Conservation (phyloP, 1,140 invertebrate species). For the Drosophila persimilis region DNA sequence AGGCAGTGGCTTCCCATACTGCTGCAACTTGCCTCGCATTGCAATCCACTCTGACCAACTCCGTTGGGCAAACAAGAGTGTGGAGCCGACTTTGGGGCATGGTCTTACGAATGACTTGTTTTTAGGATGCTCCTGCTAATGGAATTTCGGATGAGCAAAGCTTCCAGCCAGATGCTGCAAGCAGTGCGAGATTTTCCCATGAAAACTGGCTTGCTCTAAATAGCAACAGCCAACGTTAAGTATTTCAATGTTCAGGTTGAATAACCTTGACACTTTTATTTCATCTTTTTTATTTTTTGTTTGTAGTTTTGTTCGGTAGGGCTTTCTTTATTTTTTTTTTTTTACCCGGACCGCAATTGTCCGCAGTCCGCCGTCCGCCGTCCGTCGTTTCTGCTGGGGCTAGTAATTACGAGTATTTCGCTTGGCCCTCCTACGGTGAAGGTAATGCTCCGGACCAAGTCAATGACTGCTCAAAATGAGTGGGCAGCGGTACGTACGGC, state of each 20-base stretch:
- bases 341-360: too few species aligned
- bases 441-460: constrained; percentile 30
- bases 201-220: constrained; percentile 27
- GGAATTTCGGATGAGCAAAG: constrained; percentile 45
- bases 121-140: constrained; percentile 37
- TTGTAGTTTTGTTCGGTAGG: too few species aligned
- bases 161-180: constrained; percentile 6
- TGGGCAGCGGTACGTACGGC: not conserved
- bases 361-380: too few species aligned
- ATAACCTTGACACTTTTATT: constrained; percentile 58
- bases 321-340: too few species aligned
- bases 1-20: not conserved
- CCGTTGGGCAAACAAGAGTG: constrained; percentile 24
- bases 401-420: constrained; percentile 45
- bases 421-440: constrained; percentile 29
- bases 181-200: constrained; percentile 18
- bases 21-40: constrained; percentile 22
- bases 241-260: constrained; percentile 52
- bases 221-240: constrained; percentile 3
- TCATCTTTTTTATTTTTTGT: constrained; percentile 20
- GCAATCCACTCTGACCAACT: constrained; percentile 25
- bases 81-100: constrained; percentile 31
- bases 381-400: not conserved
- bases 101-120: constrained; percentile 30
- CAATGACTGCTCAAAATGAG: constrained; percentile 35